Percentiles rank a stretch among this genome's conserved stretches.
These are phyloP conservation scores for Halcyon badia DNA, from an alignment of 2,797 vertebrate species.

Conservation along the genomic window DNA sequence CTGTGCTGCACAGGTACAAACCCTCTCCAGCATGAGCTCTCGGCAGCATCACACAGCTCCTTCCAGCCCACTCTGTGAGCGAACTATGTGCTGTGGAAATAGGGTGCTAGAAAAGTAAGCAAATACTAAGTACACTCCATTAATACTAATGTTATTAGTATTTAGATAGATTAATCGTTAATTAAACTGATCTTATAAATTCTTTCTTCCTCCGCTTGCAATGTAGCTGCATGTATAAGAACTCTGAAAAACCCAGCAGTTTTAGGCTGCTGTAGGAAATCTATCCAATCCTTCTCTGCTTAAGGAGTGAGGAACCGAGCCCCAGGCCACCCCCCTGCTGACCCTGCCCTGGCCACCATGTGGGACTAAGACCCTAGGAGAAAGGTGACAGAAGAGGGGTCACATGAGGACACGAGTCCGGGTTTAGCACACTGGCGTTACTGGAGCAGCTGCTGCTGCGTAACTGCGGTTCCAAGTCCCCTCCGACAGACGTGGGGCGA, in stretches of 20 bases:
- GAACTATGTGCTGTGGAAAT: not conserved
- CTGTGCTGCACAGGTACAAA: not conserved
- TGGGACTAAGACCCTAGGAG: not conserved
- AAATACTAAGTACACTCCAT: not conserved
- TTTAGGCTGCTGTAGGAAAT: not conserved
- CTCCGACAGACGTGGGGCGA: not conserved
- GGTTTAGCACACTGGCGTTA: not conserved
- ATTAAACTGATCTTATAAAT: not conserved
- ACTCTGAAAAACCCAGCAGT: not conserved
- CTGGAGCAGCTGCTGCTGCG: no score
- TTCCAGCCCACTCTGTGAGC: not conserved
- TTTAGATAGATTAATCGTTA: not conserved
- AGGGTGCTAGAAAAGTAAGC: not conserved
- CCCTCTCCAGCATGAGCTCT: not conserved
- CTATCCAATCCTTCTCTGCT: not conserved
- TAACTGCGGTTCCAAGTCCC: not conserved
- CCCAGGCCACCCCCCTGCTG: not conserved
- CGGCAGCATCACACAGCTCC: not conserved
- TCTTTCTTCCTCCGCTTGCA: not conserved
- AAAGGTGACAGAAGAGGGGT: not conserved
- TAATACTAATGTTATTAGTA: not conserved
- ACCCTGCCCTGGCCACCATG: no score
- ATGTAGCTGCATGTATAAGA: not conserved
- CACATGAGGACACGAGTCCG: not conserved
- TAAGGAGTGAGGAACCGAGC: not conserved